These are phyloP conservation scores for Rhagonycha lutea DNA, from an alignment of 2,888 invertebrate species.

Conservation along the genomic window DNA sequence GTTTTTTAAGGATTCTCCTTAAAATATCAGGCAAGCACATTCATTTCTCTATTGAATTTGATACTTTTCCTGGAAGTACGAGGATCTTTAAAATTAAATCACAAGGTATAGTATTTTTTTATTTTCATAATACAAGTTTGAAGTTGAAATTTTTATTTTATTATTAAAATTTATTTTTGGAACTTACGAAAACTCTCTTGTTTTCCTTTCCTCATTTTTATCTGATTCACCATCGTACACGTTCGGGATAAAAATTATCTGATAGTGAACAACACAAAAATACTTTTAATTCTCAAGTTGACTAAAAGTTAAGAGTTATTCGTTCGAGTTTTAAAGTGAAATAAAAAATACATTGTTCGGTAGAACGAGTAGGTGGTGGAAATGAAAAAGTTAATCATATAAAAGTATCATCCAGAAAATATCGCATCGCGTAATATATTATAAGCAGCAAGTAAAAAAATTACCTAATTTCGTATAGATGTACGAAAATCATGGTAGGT, in stretches of 20 bases:
- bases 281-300: neutral
- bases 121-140: no score
- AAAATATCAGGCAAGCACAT: neutral
- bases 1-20: neutral
- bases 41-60: neutral
- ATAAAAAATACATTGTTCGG: neutral
- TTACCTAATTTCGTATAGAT: constrained; percentile 8
- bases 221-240: neutral
- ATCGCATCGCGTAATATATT: neutral
- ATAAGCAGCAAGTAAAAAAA: neutral
- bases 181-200: neutral
- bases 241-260: neutral
- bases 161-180: no score
- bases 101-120: no score
- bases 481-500: constrained; percentile 10
- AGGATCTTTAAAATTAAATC: neutral
- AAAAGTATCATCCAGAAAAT: neutral
- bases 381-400: neutral
- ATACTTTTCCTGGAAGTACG: neutral
- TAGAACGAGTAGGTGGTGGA: neutral
- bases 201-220: no score
- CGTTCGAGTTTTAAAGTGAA: neutral
- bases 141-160: no score
- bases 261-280: neutral
- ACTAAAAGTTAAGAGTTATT: neutral